phyloP scores from a whole-genome alignment of 2,888 invertebrate genomes.

The Eupithecia inturbata region DNA sequence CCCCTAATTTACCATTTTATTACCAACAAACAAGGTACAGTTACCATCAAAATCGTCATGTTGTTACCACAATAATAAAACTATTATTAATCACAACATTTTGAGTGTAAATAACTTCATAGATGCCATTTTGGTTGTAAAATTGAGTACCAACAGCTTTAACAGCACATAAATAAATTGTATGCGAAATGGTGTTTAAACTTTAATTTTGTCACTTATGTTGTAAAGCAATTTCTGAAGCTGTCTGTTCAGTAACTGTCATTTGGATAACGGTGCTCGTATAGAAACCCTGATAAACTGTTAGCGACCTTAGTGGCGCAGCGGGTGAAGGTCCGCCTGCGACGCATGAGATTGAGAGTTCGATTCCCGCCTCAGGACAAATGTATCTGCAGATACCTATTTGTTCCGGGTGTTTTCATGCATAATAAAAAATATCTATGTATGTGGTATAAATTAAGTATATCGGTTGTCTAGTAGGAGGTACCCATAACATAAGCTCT shows the following conservation, averaged over 20 bases:
- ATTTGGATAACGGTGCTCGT: conserved; percentile 70
- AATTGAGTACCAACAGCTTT: neutral
- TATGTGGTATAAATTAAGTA: too few species aligned
- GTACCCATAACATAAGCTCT: too few species aligned
- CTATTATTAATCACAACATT: neutral
- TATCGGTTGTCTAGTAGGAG: too few species aligned
- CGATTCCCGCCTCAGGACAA: too few species aligned
- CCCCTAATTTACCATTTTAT: too few species aligned
- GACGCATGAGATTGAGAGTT: too few species aligned
- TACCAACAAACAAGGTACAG: neutral
- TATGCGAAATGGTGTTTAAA: neutral
- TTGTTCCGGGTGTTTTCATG: too few species aligned
- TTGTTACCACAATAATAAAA: neutral
- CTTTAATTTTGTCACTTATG: neutral
- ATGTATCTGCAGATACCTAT: too few species aligned
- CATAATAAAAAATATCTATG: too few species aligned
- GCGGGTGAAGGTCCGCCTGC: too few species aligned
- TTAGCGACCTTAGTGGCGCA: too few species aligned
- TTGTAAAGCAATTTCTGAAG: conserved; percentile 18
- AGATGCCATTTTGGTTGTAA: neutral
- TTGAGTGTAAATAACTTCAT: neutral
- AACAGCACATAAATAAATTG: neutral
- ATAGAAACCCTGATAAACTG: too few species aligned
- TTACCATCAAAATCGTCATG: neutral
- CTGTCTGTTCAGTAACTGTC: conserved; percentile 19